Percentiles rank a stretch among this genome's conserved stretches.
These are phyloP conservation scores for Arbacia lixula DNA, from an alignment of 53 echinoderm and acorn worm genomes.

Conservation along the genomic window DNA sequence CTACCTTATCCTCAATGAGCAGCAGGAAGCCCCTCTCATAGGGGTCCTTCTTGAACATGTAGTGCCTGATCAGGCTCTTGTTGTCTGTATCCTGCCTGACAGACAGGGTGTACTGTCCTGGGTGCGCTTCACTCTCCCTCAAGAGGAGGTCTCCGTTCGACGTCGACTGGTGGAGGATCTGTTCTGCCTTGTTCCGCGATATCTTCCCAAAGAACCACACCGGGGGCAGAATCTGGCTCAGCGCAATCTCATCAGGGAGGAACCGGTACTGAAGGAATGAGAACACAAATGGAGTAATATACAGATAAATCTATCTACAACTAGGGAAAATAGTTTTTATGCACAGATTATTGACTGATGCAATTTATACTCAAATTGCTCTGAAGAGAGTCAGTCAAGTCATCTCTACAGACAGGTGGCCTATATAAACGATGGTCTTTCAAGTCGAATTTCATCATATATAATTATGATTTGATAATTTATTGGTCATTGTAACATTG, in stretches of 20 bases:
- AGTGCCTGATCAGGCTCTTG: constrained; percentile 76
- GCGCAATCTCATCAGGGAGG: constrained; percentile 32
- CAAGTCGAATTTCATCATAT: no score
- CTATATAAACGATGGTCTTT: no score
- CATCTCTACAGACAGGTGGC: no score
- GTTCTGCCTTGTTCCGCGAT: constrained; percentile 76
- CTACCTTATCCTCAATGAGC: constrained; percentile 50
- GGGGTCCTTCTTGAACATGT: constrained; percentile 61
- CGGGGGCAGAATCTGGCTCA: constrained; percentile 65
- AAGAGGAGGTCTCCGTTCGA: constrained; percentile 73
- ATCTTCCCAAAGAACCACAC: constrained; percentile 88
- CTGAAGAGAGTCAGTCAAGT: no score
- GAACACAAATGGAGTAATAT: neutral
- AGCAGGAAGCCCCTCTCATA: constrained; percentile 7
- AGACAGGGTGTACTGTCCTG: constrained; percentile 77
- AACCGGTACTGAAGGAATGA: constrained; percentile 28
- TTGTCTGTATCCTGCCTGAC: constrained; percentile 78
- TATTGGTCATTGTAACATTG: no score
- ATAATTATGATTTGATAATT: no score
- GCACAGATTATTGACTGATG: no score
- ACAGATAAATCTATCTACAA: neutral
- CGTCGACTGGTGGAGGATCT: constrained; percentile 70
- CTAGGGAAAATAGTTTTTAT: neutral
- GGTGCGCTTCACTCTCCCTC: constrained; percentile 75
- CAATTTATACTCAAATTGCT: no score